Percentiles rank a stretch among this genome's conserved stretches.
These are phyloP conservation scores for Temnothorax rugatulus DNA, from an alignment of 2,888 invertebrate genomes.

Conservation along the genomic window DNA sequence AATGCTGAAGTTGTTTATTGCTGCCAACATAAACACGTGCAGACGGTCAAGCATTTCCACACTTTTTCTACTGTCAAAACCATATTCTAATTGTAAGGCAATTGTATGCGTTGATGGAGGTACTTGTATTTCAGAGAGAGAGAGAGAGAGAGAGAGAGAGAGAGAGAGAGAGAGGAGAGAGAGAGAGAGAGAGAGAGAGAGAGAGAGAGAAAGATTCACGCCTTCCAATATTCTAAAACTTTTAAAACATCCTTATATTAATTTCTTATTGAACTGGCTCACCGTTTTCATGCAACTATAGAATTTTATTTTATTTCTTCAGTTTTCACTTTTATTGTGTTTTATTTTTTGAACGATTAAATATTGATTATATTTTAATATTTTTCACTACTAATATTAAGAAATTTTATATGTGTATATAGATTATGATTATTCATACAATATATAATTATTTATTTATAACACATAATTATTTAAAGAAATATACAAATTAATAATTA, in stretches of 20 bases:
- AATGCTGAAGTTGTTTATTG: neutral
- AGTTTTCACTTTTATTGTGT: neutral
- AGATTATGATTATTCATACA: neutral
- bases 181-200: too few species aligned
- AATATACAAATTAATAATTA: neutral
- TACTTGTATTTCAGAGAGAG: neutral
- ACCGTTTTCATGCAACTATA: neutral
- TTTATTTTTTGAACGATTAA: neutral
- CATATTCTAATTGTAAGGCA: neutral
- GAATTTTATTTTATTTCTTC: neutral
- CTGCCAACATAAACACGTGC: neutral
- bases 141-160: neutral
- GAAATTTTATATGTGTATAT: neutral
- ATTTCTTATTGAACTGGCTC: neutral
- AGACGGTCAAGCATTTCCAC: neutral
- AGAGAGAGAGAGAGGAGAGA: neutral
- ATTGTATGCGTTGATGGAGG: constrained; percentile 2
- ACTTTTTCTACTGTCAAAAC: constrained; percentile 16
- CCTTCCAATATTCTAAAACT: neutral
- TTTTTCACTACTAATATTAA: neutral
- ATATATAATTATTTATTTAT: neutral
- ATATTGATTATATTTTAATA: neutral
- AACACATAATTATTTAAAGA: neutral
- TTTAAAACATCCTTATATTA: neutral
- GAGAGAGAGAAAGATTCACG: neutral